Conservation (phyloP, 2,888 invertebrate species). For the Cataglyphis cursor region DNA sequence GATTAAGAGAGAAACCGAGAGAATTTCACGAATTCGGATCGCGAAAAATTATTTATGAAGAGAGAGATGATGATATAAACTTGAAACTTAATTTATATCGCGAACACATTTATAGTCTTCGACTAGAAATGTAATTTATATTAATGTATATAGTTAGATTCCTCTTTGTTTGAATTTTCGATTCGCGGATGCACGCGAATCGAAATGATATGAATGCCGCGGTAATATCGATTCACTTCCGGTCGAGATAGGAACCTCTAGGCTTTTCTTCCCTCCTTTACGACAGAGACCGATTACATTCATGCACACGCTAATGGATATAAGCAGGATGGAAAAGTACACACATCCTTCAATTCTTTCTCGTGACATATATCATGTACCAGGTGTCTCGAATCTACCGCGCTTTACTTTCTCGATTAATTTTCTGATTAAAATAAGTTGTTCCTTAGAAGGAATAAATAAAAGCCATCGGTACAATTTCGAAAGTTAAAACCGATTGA, state of each 20-base stretch:
- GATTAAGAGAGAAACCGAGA: not conserved
- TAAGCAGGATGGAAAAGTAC: conserved; percentile 8
- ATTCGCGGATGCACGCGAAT: not conserved
- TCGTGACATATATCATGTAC: not conserved
- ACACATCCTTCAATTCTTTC: not conserved
- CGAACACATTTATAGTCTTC: not conserved
- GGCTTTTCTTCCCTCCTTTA: conserved; percentile 18
- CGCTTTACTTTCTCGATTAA: not conserved
- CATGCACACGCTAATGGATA: not conserved
- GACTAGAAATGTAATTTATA: not conserved
- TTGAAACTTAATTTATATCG: too few species aligned
- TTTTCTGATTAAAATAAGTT: not conserved
- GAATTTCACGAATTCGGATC: not conserved
- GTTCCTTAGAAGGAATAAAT: not conserved
- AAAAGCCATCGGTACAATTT: not conserved
- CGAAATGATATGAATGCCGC: not conserved
- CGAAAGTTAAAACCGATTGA: not conserved
- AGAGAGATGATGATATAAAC: not conserved
- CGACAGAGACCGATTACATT: conserved; percentile 17
- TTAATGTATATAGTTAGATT: not conserved
- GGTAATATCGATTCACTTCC: conserved; percentile 4
- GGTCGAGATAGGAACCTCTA: not conserved
- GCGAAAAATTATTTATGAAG: not conserved
- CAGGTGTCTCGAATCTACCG: not conserved
- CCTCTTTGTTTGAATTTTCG: not conserved